These are phyloP conservation scores for Epizoanthus ramosus DNA, from an alignment of 92 coral and sea anemone genomes.

Conservation along the genomic window DNA sequence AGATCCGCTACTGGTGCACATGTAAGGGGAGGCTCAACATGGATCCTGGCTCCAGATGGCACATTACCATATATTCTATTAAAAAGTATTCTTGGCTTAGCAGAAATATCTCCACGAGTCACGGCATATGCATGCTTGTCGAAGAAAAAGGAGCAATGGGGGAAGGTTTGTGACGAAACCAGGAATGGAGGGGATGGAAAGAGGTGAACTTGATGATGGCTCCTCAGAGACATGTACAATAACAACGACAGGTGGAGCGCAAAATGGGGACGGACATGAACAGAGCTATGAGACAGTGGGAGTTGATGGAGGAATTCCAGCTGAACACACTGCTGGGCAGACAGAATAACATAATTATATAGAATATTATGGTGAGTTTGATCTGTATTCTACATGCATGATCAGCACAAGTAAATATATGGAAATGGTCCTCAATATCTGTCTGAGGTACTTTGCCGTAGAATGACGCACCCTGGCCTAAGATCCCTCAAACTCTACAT, in stretches of 20 bases:
- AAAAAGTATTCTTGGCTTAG: neutral
- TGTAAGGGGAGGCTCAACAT: neutral
- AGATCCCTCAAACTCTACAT: too few species aligned
- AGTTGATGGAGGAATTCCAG: conserved; percentile 13
- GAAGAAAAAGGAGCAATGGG: conserved; percentile 94
- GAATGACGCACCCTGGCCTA: too few species aligned
- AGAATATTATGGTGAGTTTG: conserved; percentile 8
- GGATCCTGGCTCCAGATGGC: too few species aligned
- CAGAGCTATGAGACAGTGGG: conserved; percentile 34
- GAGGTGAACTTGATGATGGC: conserved; percentile 1
- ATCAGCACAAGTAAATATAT: too few species aligned
- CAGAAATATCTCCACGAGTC: conserved; percentile 99
- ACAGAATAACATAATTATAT: conserved; percentile 25
- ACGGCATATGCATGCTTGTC: conserved; percentile 97
- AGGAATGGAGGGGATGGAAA: conserved; percentile 19
- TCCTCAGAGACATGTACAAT: conserved; percentile 22
- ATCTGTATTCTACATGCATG: neutral
- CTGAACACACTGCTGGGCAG: conserved; percentile 22
- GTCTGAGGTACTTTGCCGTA: too few species aligned
- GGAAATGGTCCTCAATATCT: too few species aligned
- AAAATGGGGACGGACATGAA: conserved; percentile 29
- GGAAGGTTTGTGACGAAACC: conserved; percentile 97
- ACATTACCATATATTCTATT: too few species aligned
- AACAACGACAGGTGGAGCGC: conserved; percentile 26
- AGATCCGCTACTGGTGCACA: neutral